Percentiles rank a stretch among this genome's conserved stretches.
phyloP scores from a whole-genome alignment of 2,113 vertebrate species.

The Rhabdornis inornatus region DNA sequence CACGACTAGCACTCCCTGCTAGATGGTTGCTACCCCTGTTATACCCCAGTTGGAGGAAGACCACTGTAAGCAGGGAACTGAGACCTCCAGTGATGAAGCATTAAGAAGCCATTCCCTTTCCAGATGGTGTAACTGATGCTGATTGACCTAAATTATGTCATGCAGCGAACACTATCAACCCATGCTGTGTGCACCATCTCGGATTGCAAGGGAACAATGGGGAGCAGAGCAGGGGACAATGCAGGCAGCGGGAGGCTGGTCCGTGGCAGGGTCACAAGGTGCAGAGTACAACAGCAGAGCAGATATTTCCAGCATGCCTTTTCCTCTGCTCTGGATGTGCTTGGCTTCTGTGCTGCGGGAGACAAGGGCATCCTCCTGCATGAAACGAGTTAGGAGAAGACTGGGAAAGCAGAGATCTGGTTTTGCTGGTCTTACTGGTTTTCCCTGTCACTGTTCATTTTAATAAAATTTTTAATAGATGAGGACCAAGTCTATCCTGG shows the following conservation, averaged over 20 bases:
- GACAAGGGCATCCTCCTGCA: not conserved
- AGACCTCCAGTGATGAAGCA: not conserved
- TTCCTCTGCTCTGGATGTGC: not conserved
- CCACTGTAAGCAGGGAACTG: not conserved
- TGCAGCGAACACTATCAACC: not conserved
- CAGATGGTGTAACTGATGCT: conserved; percentile 58
- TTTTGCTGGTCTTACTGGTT: not conserved
- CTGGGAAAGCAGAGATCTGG: not conserved
- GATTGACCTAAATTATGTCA: conserved; percentile 49
- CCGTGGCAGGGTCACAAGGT: not conserved
- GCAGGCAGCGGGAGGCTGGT: not conserved
- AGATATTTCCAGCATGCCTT: not conserved
- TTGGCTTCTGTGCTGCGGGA: not conserved
- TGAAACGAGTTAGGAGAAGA: rapidly evolving
- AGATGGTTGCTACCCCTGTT: not conserved
- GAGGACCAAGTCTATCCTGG: not conserved
- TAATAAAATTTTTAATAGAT: not conserved
- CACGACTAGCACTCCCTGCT: not conserved
- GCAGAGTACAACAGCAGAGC: not conserved
- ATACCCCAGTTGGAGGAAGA: not conserved
- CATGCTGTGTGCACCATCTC: conserved; percentile 35
- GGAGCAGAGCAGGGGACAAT: not conserved
- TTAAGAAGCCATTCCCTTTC: conserved; percentile 17
- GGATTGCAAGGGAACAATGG: conserved; percentile 8
- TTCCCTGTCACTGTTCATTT: not conserved